Conservation (phyloP, 2,888 invertebrate genomes). For the Adelognathus sp. region DNA sequence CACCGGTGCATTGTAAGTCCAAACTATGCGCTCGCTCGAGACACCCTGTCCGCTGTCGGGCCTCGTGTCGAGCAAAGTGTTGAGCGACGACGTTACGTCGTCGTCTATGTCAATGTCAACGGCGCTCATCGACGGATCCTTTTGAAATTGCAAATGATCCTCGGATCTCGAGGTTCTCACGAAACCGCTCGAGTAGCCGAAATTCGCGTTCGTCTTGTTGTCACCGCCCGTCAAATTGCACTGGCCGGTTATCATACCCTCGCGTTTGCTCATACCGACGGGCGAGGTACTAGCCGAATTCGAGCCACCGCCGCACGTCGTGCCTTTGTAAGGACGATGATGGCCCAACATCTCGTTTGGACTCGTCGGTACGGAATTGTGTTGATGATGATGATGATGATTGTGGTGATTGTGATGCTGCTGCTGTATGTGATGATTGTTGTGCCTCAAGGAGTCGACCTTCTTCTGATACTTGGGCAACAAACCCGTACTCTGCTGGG, state of each 20-base stretch:
- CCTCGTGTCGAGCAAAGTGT: constrained; percentile 92
- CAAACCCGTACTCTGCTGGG: constrained; percentile 86
- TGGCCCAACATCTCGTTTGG: constrained; percentile 86
- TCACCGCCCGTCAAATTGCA: constrained; percentile 60
- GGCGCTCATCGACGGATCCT: constrained; percentile 90
- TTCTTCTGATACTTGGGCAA: constrained; percentile 85
- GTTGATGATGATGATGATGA: constrained; percentile 82
- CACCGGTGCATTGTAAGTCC: constrained; percentile 96
- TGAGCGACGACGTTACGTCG: constrained; percentile 95
- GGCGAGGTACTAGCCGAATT: constrained; percentile 83
- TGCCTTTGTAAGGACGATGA: constrained; percentile 80
- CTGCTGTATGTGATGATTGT: constrained; percentile 84
- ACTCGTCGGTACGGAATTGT: constrained; percentile 88
- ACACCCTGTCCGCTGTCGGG: constrained; percentile 84
- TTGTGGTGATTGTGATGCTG: constrained; percentile 81
- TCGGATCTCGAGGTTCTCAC: constrained; percentile 95
- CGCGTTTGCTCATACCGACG: constrained; percentile 83
- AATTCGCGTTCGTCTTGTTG: constrained; percentile 66
- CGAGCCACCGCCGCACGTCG: constrained; percentile 77
- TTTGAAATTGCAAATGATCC: constrained; percentile 93
- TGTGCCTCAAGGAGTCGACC: constrained; percentile 83
- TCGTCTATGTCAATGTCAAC: constrained; percentile 96
- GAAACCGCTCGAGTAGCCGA: constrained; percentile 82
- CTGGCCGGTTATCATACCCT: constrained; percentile 68
- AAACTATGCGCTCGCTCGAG: constrained; percentile 88